These are phyloP conservation scores for Listronotus bonariensis DNA, from an alignment of 1,140 invertebrate species.

Conservation along the genomic window DNA sequence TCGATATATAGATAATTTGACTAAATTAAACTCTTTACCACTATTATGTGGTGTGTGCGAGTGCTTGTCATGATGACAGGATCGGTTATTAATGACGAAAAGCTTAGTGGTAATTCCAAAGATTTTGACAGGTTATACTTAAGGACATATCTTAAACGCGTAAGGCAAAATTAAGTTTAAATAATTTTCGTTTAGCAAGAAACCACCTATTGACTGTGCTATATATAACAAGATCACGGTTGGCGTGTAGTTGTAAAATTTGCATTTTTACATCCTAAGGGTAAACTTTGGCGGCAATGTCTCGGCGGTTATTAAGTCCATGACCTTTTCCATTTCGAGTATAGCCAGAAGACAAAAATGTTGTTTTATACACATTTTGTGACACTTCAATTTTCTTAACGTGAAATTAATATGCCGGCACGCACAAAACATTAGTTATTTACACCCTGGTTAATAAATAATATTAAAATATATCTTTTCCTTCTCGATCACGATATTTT, in stretches of 20 bases:
- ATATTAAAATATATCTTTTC: constrained; percentile 25
- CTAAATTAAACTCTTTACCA: too few relatives aligned
- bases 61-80: too few relatives aligned
- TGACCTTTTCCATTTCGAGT: constrained; percentile 34
- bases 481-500: constrained; percentile 27
- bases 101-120: not conserved
- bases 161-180: constrained; percentile 15
- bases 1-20: too few relatives aligned
- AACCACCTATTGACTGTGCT: too few relatives aligned
- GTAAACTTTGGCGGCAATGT: constrained; percentile 37
- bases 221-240: too few relatives aligned
- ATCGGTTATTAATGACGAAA: not conserved
- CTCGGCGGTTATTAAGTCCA: constrained; percentile 31
- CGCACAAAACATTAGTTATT: constrained; percentile 11
- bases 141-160: constrained; percentile 16
- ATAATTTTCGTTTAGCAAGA: too few relatives aligned
- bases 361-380: constrained; percentile 38
- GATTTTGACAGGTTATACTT: constrained; percentile 16
- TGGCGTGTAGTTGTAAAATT: too few relatives aligned
- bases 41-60: too few relatives aligned
- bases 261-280: constrained; percentile 39
- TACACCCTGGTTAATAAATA: constrained; percentile 32
- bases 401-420: constrained; percentile 27
- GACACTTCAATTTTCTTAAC: constrained; percentile 40
- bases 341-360: constrained; percentile 37